Base-by-base conservation (phyloP, 30 jellyfish, hydroid and myxozoan species). In the Hydractinia symbiolongicarpus region DNA sequence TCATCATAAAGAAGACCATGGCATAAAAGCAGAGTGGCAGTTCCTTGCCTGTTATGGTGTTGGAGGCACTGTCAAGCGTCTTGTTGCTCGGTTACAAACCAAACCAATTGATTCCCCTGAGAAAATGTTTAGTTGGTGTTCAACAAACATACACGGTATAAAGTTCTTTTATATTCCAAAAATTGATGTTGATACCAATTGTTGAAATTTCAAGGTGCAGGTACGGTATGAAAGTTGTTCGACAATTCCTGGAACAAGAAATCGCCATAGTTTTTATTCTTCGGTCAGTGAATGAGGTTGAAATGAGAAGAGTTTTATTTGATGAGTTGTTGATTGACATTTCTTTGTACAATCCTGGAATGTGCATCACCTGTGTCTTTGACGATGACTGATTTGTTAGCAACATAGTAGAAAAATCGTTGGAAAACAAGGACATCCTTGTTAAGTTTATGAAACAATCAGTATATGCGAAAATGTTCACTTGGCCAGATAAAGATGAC, bases 11-110 rank as follows among this genome's bases (percentile, higher is more conserved):
- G 53, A 66, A 66, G 76, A 66, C 44, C 44, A 19, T 13, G 8
- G 44, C 76, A 66, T 83, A 51, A 40, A 67, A 14, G 90, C 79
- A 55, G 87, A 83, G 66, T 83, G 90, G 88, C 90, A 83, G 82
- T 73, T 83, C 62, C 4, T 71, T 71, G 55, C 88, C 51, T 83
- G 90, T 73, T 81, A 83, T 83, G 89, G 88, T 17, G 83, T 83
- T 71, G 90, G 88, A 4, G 90, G 82, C 40, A 82, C 89, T 55
- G 79, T 83, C 21, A 72, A 70, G 71, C 56, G 50, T 40, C 79
- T 83, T 16, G 88, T 83, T 14, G 89, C 88, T 9, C 88, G 81
- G 66, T 30, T 30, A 30, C 44, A 1, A 30, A 30, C 44, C 44
- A 30, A 30, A 30, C 44, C 44, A 30, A 30, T 30, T 30, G 44